Base-by-base conservation (phyloP, 1,140 invertebrate genomes). In the Belonocnema kinseyi region DNA sequence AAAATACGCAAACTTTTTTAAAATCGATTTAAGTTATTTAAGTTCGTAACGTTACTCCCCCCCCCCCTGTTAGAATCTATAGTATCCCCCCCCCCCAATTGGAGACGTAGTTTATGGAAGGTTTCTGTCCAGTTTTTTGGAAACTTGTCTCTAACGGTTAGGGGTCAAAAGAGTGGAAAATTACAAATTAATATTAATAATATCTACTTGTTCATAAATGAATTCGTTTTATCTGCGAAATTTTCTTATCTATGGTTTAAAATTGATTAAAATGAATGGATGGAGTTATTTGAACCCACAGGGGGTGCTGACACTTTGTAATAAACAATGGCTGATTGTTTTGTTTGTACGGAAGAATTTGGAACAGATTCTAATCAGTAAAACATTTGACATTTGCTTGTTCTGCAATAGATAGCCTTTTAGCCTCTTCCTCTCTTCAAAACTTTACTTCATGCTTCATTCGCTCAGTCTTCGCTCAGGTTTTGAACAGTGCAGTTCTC, bases 391-490 rank as follows among this genome's bases (percentile, higher is more conserved):
- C 78, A 52, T 82, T 84, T 54, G 26, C 81, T 75, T 77, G 72
- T 61, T 74, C 50, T 75, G 58, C 76, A 81, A 51, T 70, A 76
- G 87, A 89, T 88, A 88, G 79, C 86, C 85, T 83, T 1, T 50
- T 85, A 86, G 87, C 85, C 88, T 82, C 19, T 73, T 82, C 76
- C 82, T 84, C 75, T 82, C 85, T 81, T 40, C 33, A 73, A 70
- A 77, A 80, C 61, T 78, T 83, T 80, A 85, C 73, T n/a, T n/a
- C n/a, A n/a, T n/a, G n/a, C n/a, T 82, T 80, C 17, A 73, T 80
- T 81, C 77, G 58, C 74, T 85, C 82, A 90, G 89, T 89, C 80
- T 77, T 51, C 78, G 58, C 19, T 66, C 74, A 82, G 83, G 85
- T 87, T 86, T 88, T 78, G 81, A 85, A 53, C 77, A 58, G 82